Percentiles rank a stretch among this genome's conserved stretches.
Conservation (phyloP, 2,888 invertebrate species). For the Drosophila vallismaia region DNA sequence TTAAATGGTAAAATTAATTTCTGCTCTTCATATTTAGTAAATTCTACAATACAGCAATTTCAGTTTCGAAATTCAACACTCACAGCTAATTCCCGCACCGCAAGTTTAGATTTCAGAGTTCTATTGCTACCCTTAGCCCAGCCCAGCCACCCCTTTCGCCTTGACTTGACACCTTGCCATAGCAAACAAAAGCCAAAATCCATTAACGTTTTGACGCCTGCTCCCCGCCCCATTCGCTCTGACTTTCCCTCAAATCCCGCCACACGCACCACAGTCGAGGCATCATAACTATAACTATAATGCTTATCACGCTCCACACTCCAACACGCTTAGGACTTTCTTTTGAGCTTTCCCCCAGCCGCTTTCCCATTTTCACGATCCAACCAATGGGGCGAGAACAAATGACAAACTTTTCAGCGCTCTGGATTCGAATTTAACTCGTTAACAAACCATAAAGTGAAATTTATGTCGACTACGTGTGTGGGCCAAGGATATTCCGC, state of each 20-base stretch:
- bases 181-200: conserved; percentile 49
- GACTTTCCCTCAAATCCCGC: background rate
- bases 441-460: conserved; percentile 76
- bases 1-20: too few species aligned
- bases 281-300: conserved; percentile 68
- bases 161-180: conserved; percentile 31
- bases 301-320: conserved; percentile 73
- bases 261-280: conserved; percentile 38
- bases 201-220: conserved; percentile 48
- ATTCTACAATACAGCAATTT: background rate
- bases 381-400: conserved; percentile 49
- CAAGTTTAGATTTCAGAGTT: conserved; percentile 10
- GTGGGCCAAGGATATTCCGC: conserved; percentile 45
- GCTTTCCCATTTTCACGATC: conserved; percentile 46
- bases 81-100: conserved; percentile 20
- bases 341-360: conserved; percentile 12
- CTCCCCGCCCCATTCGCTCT: background rate
- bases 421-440: conserved; percentile 75
- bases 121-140: conserved; percentile 1
- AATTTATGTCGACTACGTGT: conserved; percentile 73
- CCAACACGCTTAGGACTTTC: conserved; percentile 54
- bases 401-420: conserved; percentile 72
- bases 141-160: background rate
- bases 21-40: background rate
- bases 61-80: background rate